Conservation (phyloP, 2,113 vertebrate species). For the Crotalus viridis region DNA sequence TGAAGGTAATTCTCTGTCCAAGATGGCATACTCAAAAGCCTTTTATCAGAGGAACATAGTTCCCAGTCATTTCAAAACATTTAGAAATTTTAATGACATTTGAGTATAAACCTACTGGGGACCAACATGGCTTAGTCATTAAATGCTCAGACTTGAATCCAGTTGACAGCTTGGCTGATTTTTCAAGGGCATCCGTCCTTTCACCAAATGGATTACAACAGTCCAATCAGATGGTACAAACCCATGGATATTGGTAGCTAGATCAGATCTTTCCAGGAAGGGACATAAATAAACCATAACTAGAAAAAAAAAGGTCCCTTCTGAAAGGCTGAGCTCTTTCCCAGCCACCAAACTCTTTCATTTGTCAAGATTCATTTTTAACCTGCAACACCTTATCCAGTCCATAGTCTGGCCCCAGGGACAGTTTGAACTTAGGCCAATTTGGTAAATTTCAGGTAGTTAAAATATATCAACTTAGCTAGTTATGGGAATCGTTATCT, state of each 20-base stretch:
- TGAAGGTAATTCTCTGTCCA: neutral
- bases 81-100: neutral
- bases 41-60: neutral
- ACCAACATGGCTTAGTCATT: neutral
- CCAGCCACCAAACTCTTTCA: neutral
- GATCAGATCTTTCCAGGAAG: neutral
- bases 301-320: neutral
- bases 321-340: neutral
- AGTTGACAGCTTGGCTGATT: neutral
- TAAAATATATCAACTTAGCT: slow-evolving; percentile 50
- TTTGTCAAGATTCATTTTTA: neutral
- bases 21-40: neutral
- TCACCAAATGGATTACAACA: neutral
- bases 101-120: neutral
- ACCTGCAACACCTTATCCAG: neutral
- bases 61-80: neutral
- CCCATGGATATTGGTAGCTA: neutral
- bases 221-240: neutral
- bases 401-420: neutral
- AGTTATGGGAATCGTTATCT: slow-evolving; percentile 44
- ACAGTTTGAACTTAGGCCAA: slow-evolving; percentile 20
- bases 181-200: neutral
- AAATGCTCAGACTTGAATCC: neutral
- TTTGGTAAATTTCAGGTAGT: slow-evolving; percentile 55
- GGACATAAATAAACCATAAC: neutral